Evolutionary conservation across 2,888 invertebrate genomes (phyloP).

Genomic region (Tolmerus cingulatus): DNA sequence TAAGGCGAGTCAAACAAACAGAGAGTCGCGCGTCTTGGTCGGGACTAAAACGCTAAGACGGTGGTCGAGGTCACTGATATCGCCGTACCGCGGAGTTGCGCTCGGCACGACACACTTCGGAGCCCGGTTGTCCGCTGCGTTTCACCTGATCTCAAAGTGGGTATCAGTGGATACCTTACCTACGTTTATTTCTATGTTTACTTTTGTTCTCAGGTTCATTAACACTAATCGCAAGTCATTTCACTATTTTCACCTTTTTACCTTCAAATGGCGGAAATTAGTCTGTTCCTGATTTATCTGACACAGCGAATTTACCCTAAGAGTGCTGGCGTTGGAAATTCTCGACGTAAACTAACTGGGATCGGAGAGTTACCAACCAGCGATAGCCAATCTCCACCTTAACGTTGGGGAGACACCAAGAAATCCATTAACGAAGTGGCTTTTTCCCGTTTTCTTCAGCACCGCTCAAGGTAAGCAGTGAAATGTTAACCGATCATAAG

Average conservation of each 20-base stretch:
- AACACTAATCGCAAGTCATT: not conserved
- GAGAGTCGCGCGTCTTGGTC: not conserved
- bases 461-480: slow-evolving; percentile 12
- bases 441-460: slow-evolving; percentile 30
- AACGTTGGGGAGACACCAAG: not conserved
- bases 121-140: not conserved
- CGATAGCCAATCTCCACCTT: not conserved
- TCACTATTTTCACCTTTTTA: not conserved
- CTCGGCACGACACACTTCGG: slow-evolving; percentile 16
- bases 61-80: not conserved
- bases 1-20: not conserved
- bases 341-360: slow-evolving; percentile 24
- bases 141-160: not conserved
- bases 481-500: slow-evolving; percentile 18
- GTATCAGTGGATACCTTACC: not conserved
- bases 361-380: slow-evolving; percentile 5
- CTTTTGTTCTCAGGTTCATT: not conserved
- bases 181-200: not conserved
- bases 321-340: slow-evolving; percentile 29
- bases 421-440: slow-evolving; percentile 17
- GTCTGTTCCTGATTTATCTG: not conserved
- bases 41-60: not conserved
- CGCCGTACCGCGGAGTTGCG: not conserved
- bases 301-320: not conserved
- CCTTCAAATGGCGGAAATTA: not conserved